Percentiles rank a stretch among this genome's conserved stretches.
Conservation (phyloP, 2,113 vertebrate genomes). For the Oxyruncus cristatus region DNA sequence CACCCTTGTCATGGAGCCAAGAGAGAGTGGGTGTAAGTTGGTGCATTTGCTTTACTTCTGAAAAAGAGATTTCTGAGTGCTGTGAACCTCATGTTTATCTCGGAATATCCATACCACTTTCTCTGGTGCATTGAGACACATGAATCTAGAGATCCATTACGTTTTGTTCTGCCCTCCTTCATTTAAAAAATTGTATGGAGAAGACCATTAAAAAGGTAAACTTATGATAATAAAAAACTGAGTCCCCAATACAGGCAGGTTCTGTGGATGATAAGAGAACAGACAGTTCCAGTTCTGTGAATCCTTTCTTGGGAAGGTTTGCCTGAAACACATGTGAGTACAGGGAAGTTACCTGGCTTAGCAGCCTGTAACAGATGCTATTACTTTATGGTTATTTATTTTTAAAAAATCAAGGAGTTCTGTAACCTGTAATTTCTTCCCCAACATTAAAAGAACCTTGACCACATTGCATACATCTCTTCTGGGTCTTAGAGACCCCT, state of each 20-base stretch:
- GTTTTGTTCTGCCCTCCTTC: neutral
- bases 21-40: conserved; percentile 15
- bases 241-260: neutral
- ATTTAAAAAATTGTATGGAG: neutral
- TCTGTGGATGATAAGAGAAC: neutral
- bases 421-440: neutral
- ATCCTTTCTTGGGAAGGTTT: neutral
- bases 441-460: neutral
- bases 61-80: neutral
- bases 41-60: neutral
- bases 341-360: neutral
- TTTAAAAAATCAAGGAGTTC: neutral
- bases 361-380: neutral
- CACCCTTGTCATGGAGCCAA: conserved; percentile 37
- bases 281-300: neutral
- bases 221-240: neutral
- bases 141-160: too few species aligned
- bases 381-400: neutral
- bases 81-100: neutral
- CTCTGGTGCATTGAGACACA: neutral
- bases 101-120: neutral
- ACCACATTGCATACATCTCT: neutral
- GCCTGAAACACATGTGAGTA: rapidly evolving
- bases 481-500: neutral
- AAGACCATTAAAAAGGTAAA: neutral